Base-by-base conservation (phyloP, 2,888 invertebrate species). In the Rotaria sp. region DNA sequence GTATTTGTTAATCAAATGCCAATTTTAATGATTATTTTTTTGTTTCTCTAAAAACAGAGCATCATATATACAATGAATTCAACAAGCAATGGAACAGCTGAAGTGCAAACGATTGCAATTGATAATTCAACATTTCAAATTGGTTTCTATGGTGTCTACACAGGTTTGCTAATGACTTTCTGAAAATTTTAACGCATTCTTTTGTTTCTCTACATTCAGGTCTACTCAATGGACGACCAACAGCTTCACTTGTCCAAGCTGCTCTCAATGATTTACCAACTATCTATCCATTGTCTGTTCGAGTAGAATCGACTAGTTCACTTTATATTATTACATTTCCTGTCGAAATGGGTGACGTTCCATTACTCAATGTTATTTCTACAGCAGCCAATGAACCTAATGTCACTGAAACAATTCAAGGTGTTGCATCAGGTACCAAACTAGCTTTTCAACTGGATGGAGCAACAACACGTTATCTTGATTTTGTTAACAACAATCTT, bases 261-360 rank as follows among this genome's bases (percentile, higher is more conserved):
- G 86, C 86, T 15, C 48, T 86, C 7, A 86, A 86, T 38, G 86
- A 86, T 50, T 84, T 86, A 35, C 75, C 85, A 59, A 38, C 85
- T 48, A 57, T 85, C 3, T 57, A 59, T 35, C 85, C 86, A 21
- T 52, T 84, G 26, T n/a, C 84, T 30, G 84, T 74, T 0, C 38
- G 30, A 48, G 85, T 85, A 24, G 24, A 30, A 30, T 24, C 18
- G 35, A 75, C 35, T 21, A 35, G 35, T 21, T 35, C 67, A 21
- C 21, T 45, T 18, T 86, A 55, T 52, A 26, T 24, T 1, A 50
- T 86, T 4, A 74, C 52, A 38, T 86, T 86, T 74, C 67, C 86
- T 13, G 11, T 50, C 8, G 55, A 74, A n/a, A 50, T 86, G 48
- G 86, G 85, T 13, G n/a, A 85, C 74, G 85, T 85, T 48, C 35